phyloP scores from a whole-genome alignment of 1,140 invertebrate genomes.

The Pseudomyrmex dendroicus region DNA sequence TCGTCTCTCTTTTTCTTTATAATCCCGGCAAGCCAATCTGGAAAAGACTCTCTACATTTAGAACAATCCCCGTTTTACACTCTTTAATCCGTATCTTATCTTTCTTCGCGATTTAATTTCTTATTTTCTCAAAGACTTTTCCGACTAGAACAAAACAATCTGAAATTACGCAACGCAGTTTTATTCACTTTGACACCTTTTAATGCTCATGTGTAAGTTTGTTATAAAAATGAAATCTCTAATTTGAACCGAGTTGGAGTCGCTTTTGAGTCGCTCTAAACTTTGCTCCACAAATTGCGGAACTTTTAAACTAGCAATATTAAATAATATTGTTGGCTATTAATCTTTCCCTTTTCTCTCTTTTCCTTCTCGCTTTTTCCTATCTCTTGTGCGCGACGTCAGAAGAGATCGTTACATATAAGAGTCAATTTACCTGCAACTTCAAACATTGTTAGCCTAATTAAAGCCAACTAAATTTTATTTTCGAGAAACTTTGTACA shows the following conservation, averaged over 20 bases:
- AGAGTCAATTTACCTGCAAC: conserved; percentile 52
- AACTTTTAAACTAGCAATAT: conserved; percentile 53
- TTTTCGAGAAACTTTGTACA: conserved; percentile 15
- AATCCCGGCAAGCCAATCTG: conserved; percentile 55
- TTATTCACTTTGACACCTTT: conserved; percentile 49
- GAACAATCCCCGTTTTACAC: conserved; percentile 32
- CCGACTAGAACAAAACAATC: conserved; percentile 32
- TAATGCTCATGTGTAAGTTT: conserved; percentile 40
- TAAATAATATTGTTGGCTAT: conserved; percentile 50
- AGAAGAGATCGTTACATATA: conserved; percentile 42
- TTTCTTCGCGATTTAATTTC: background rate
- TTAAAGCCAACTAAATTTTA: conserved; percentile 40
- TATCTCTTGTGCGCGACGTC: background rate
- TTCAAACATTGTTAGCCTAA: conserved; percentile 51
- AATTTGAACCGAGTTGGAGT: background rate
- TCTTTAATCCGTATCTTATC: conserved; percentile 23
- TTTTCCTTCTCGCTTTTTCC: no score
- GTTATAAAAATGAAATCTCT: conserved; percentile 50
- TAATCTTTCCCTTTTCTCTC: background rate
- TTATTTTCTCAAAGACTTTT: background rate
- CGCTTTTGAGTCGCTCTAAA: conserved; percentile 13
- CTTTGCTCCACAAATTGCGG: conserved; percentile 34
- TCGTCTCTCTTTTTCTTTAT: conserved; percentile 37
- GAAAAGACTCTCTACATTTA: conserved; percentile 6
- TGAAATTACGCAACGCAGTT: conserved; percentile 44